Conservation (phyloP, 2,888 invertebrate genomes). For the Cinara cedri region DNA sequence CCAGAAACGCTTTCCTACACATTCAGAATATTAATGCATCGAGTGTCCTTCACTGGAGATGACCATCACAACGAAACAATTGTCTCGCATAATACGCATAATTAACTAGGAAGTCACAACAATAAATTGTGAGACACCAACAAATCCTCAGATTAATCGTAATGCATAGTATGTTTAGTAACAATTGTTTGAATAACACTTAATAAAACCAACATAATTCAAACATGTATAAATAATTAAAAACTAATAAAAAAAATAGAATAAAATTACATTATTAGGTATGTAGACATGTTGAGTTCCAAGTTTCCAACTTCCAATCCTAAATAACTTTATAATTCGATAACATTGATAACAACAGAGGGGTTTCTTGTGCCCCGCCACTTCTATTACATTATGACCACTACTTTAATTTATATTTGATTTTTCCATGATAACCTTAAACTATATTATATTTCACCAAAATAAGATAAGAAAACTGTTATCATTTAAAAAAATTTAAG, state of each 20-base stretch:
- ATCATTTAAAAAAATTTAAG: constrained; percentile 39
- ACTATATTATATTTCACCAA: not conserved
- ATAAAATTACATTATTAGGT: not conserved
- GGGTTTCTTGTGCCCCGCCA: not conserved
- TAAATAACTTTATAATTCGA: constrained; percentile 24
- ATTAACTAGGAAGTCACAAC: constrained; percentile 36
- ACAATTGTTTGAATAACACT: not conserved
- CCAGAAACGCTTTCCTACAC: constrained; percentile 53
- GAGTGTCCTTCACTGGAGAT: constrained; percentile 53
- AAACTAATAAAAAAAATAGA: not conserved
- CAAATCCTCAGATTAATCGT: not conserved
- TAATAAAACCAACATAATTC: not conserved
- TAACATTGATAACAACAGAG: constrained; percentile 40
- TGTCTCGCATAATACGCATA: constrained; percentile 49
- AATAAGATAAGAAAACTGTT: constrained; percentile 33
- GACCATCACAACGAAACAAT: constrained; percentile 50
- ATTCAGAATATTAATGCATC: constrained; percentile 52
- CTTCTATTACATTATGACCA: not conserved
- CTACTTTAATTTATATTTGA: not conserved
- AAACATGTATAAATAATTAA: not conserved
- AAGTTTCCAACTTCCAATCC: no score
- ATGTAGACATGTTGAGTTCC: constrained; percentile 15
- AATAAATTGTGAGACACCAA: not conserved
- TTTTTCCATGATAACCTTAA: constrained; percentile 49
- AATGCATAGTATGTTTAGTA: not conserved